Conservation (phyloP, 2,888 invertebrate genomes). For the Gisinianus flammeolus region DNA sequence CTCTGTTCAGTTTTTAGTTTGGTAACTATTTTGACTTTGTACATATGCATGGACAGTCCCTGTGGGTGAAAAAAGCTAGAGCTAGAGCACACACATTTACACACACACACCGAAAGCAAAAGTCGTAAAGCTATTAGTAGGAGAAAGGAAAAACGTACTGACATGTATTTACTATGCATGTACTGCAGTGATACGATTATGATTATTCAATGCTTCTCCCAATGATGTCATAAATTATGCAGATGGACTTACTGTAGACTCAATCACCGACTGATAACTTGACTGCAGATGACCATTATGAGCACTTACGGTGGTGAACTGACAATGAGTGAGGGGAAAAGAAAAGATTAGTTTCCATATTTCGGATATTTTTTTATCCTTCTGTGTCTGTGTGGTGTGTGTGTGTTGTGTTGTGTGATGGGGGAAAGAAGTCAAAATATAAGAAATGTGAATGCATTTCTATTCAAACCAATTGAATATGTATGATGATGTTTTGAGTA, state of each 20-base stretch:
- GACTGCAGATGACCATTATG: conserved; percentile 36
- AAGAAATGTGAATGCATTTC: too few species aligned
- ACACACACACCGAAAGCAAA: neutral
- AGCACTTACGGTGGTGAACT: conserved; percentile 19
- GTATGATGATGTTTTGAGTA: too few species aligned
- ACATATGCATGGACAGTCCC: too few species aligned
- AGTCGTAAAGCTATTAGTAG: conserved; percentile 19
- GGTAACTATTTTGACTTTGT: too few species aligned
- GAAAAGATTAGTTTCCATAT: conserved; percentile 15
- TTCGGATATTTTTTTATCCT: neutral
- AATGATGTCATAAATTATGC: conserved; percentile 35
- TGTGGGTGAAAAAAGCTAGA: neutral
- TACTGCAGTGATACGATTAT: conserved; percentile 26
- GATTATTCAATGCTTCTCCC: conserved; percentile 11
- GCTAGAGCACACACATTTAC: too few species aligned
- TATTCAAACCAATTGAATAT: too few species aligned
- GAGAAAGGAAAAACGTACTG: neutral
- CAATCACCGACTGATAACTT: conserved; percentile 10
- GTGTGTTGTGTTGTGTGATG: too few species aligned
- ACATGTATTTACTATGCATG: too few species aligned
- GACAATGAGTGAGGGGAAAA: neutral
- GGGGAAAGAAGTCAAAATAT: too few species aligned
- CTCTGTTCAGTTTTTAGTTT: too few species aligned
- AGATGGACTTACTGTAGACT: conserved; percentile 31
- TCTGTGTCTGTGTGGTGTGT: too few species aligned